These are phyloP conservation scores for Haliclystus octoradiatus DNA, from an alignment of 30 jellyfish, hydroid and myxozoan species.

Conservation along the genomic window DNA sequence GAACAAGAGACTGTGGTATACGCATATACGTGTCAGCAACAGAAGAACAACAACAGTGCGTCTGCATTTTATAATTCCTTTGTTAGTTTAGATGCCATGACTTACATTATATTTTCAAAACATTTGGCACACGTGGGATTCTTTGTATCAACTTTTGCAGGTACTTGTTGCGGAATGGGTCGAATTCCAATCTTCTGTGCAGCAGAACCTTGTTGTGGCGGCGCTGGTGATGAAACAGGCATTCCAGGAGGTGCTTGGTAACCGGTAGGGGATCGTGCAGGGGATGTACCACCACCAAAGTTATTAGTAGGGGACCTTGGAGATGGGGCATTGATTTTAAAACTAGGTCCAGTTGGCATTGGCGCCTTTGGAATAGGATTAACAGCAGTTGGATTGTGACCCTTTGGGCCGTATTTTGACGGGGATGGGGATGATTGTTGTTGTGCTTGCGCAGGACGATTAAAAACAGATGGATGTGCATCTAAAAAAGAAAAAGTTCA, in stretches of 20 bases:
- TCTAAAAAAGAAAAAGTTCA: constrained; percentile 17
- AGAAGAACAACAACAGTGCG: too few species aligned
- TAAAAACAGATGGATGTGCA: constrained; percentile 47
- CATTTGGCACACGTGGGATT: neutral
- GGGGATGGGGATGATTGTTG: constrained; percentile 58
- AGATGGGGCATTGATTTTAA: constrained; percentile 37
- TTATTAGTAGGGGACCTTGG: neutral
- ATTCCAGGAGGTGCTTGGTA: neutral
- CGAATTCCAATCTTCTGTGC: neutral
- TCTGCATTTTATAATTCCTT: too few species aligned
- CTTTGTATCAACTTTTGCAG: neutral
- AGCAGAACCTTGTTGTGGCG: neutral
- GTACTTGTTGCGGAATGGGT: neutral
- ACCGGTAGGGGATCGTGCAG: neutral
- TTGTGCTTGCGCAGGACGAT: constrained; percentile 50
- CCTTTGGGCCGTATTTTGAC: neutral
- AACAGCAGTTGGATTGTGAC: constrained; percentile 35
- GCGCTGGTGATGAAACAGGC: neutral
- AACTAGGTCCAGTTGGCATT: constrained; percentile 70
- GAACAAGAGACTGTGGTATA: too few species aligned
- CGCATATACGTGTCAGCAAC: too few species aligned
- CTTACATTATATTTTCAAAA: neutral
- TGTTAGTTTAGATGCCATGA: too few species aligned
- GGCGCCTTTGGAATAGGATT: constrained; percentile 71
- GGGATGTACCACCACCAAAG: neutral